Base-by-base conservation (phyloP, 2,888 invertebrate genomes). In the Rhyacophila evoluta region DNA sequence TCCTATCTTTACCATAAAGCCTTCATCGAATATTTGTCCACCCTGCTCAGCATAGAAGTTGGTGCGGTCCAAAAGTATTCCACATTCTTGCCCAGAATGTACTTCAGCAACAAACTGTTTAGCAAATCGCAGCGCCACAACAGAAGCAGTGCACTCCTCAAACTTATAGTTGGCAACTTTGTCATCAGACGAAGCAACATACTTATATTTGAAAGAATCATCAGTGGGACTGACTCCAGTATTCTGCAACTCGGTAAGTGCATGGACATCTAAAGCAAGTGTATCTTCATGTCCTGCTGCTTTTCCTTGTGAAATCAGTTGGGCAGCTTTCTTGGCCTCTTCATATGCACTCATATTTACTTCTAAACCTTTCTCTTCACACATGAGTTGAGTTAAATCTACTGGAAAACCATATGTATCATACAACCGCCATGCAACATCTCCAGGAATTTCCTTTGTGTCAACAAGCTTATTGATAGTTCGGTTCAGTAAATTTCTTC, bases 381-480 rank as follows among this genome's bases (percentile, higher is more conserved):
- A 95, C 98, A 99, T 99, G 36, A 99, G 89, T 84, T 95, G 95
- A 0, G 99, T 99, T 82, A 99, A 91, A 91, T 99, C 99, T 75
- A 99, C 93, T 0, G 99, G 99, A 86, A 99, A 99, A 15, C 99
- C 99, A 86, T 99, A 99, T 0, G 99, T 99, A 85, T 99, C 99
- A 87, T 99, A 99, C 77, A 99, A 89, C 78, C 98, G 92, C 99
- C 99, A 99, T 0, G 99, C 98, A 72, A 99, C 94, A 87, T 99
- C 97, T 75, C 99, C 98, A 38, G 98, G 98, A 82, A 99, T 90
- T 70, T 92, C 89, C 85, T 93, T 94, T 1, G 91, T 90, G 78
- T 89, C 89, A 72, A 92, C 93, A 37, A 98, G 88, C 86, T 97
- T 97, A 75, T 92, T 91, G 81, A 99, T 95, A 1, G 98, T 98